phyloP scores from a whole-genome alignment of 2,113 vertebrate genomes.

The Brachypodius melanocephalos region DNA sequence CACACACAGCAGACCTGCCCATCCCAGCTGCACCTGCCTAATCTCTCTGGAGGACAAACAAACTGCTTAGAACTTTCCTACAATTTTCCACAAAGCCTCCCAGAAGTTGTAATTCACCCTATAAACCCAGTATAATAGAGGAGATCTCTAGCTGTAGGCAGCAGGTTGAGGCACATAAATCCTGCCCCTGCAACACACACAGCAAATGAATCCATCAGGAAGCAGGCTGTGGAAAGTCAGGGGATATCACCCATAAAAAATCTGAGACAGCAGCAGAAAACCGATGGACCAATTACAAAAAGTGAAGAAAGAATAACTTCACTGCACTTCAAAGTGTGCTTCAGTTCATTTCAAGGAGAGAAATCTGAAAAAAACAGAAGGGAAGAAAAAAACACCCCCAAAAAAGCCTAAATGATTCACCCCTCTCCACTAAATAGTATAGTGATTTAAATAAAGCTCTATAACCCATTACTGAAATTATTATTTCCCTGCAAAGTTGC shows the following conservation, averaged over 20 bases:
- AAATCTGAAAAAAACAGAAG: neutral
- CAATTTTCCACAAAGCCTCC: neutral
- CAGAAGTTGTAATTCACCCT: neutral
- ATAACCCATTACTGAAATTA: constrained; percentile 25
- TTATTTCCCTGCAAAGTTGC: constrained; percentile 27
- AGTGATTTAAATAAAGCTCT: constrained; percentile 36
- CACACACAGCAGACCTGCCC: neutral
- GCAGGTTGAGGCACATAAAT: neutral
- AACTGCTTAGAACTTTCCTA: neutral
- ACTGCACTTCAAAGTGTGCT: neutral
- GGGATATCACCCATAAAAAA: neutral
- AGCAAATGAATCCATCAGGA: neutral
- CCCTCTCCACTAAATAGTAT: neutral
- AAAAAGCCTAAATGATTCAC: neutral
- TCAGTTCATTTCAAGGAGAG: neutral
- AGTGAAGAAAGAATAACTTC: neutral
- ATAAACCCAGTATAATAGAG: neutral
- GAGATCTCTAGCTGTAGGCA: neutral
- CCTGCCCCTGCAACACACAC: neutral
- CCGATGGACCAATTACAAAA: neutral
- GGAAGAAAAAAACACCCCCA: neutral
- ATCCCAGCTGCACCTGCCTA: neutral
- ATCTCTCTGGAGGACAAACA: neutral
- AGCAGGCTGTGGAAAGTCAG: neutral
- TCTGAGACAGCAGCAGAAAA: neutral